A percentile compares a stretch with the other conserved stretches of the same genome.
These are phyloP conservation scores for Volucella inanis DNA, from an alignment of 2,888 invertebrate genomes.

Conservation along the genomic window DNA sequence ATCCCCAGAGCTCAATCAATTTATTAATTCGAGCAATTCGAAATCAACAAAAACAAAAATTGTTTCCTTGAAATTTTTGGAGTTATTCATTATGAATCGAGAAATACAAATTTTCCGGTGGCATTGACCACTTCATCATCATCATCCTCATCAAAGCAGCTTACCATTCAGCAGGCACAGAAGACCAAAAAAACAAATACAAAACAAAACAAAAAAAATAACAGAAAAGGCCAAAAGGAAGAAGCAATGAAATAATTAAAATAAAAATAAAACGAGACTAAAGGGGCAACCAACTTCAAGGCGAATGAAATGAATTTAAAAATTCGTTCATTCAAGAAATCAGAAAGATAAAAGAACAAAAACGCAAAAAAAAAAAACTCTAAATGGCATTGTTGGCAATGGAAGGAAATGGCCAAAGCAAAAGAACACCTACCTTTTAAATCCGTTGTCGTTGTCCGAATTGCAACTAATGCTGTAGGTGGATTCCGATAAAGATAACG, in stretches of 20 bases:
- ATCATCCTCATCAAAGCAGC: conserved; percentile 26
- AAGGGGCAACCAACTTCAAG: conserved; percentile 52
- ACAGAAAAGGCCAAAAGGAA: conserved; percentile 33
- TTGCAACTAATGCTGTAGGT: conserved; percentile 59
- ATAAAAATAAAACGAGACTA: too few species aligned
- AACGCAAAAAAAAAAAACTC: conserved; percentile 9
- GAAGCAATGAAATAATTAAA: conserved; percentile 34
- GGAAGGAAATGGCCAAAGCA: conserved; percentile 48
- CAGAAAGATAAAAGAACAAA: conserved; percentile 16
- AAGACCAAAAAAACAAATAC: background rate
- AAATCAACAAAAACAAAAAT: background rate
- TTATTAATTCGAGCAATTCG: background rate
- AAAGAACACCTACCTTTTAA: conserved; percentile 59
- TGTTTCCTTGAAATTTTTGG: background rate
- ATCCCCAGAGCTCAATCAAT: too few species aligned
- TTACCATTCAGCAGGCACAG: conserved; percentile 26
- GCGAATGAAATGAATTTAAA: conserved; percentile 56
- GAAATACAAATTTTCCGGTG: conserved; percentile 55
- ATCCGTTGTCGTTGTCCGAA: conserved; percentile 27
- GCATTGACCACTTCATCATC: conserved; percentile 63
- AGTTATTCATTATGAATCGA: conserved; percentile 24
- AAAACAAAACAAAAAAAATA: conserved; percentile 17
- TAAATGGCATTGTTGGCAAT: conserved; percentile 43
- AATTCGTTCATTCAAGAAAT: conserved; percentile 55
- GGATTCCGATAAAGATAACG: conserved; percentile 3